Evolutionary conservation across 2,888 invertebrate genomes (phyloP), one percentile per base, ranked within the genome.

Genomic region (Hyles lineata): DNA sequence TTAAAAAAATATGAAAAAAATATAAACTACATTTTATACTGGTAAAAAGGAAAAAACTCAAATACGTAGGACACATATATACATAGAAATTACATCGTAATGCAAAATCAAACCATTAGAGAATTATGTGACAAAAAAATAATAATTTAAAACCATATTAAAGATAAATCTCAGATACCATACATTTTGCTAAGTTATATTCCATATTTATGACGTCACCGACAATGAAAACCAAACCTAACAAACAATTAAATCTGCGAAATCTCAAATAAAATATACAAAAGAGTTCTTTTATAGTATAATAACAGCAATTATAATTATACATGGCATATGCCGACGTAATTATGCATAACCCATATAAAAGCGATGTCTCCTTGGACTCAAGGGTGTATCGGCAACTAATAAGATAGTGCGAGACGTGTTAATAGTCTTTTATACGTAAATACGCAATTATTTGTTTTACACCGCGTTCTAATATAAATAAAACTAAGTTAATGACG

Each of bases 331-430:
- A 19, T 21, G 17, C 43, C 67, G 21, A 67, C 67, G 23, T 43
- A 67, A 67, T 67, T 50, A 67, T 67, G 67, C 67, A 67, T 50
- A 67, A 50, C 67, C 67, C 67, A 67, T 67, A 67, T 67, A 67
- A 67, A 67, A 25, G 60, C 43, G 23, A 17, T 67, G 23, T 67
- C 67, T 67, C 67, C 67, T 67, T 67, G 67, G 23, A 43, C 43
- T 67, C 67, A 67, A 67, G 67, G 67, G 67, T 67, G 67, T 67
- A 50, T 67, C 6, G 67, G 11, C 67, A 23, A 43, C 43, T 50
- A 61, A 62, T 62, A 67, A 67, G 63, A 67, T 67, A 43, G 23
- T 62, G 23, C 2, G 50, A 23, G 23, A 67, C 50, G n/a, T 50
- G 50, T 23, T 50, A 43, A 32, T 21, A 21, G 63, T 9, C 11